Evolutionary conservation across 1,140 invertebrate species (phyloP), one percentile per base, ranked within the genome.

Genomic region (Drosophila micromelanica): DNA sequence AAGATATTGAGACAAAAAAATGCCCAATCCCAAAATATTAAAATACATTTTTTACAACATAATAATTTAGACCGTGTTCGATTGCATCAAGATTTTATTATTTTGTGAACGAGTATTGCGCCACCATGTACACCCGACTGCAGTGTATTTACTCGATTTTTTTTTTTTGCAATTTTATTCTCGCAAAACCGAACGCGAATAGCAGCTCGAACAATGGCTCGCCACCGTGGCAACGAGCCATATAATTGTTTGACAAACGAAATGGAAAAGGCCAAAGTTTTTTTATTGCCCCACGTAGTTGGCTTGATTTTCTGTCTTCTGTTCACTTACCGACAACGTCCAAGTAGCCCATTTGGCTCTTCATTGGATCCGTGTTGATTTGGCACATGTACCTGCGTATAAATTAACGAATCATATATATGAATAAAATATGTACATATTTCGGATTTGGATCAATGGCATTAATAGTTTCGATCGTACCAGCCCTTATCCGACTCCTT

Each of bases 331-430:
- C 97, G 13, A 97, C 96, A 75, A 97, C 96, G 90, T 97, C 95
- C 43, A 97, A 93, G 92, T 96, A 97, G 27, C 96, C 97, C 42
- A 97, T 96, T 93, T 96, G 96, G 92, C 95, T 96, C 91, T 96
- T 97, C 96, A 97, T 97, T 12, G 96, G 95, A 85, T 96, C 96
- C 30, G 97, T 97, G 92, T 97, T 97, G 73, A 97, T 95, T 93
- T 96, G 95, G 90, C 95, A 96, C 94, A 97, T 97, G 93, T 97
- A 97, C 81, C 81, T 85, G 13, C 0, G 17, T 42, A 46, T 40
- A 48, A 12, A 7, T 45, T 46, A 5, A 1, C 5, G 27, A 11
- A 13, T n/a, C n/a, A 3, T n/a, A 27, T 1, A 9, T 20, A 17
- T 45, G 4, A n/a, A n/a, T n/a, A n/a, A n/a, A n/a, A n/a, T 8